Evolutionary conservation across 2,888 invertebrate genomes (phyloP), one percentile per base, ranked within the genome.

Genomic region (Tuta absoluta): DNA sequence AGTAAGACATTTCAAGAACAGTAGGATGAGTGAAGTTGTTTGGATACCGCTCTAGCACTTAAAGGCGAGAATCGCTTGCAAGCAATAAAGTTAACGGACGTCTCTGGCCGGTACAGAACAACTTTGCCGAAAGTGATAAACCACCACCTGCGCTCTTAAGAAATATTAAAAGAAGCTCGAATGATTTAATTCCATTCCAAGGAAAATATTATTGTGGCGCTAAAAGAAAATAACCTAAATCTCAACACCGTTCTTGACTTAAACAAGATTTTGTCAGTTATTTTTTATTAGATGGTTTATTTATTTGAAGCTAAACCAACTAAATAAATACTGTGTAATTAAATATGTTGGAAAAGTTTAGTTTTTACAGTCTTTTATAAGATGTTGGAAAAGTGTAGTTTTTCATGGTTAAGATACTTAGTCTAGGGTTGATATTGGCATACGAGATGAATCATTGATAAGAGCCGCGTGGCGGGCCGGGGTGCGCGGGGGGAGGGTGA

Each of bases 361-460:
- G 59, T 24, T 10, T 4, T 14, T 23, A 17, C 28, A 12, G 10
- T 17, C 17, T 56, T 4, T 8, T 56, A 24, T n/a, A 56, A 56
- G 17, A 56, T 56, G 10, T 56, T 56, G 8, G 28, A 11, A 33
- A 56, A 56, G 33, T 17, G 33, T 17, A 8, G 59, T 63, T 58
- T 33, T 17, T 58, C 57, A 56, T 53, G 5, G 14, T 51, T 21
- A 17, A 56, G 53, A 64, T 71, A 68, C 64, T 66, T 63, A 70
- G 57, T 67, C 68, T 73, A 67, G 69, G 70, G 74, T 72, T 66
- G 71, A 73, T 73, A 75, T 70, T 73, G 73, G 78, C 81, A 80
- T 81, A 79, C 77, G 71, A 74, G 71, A 72, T 74, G 80, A 77
- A 76, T 81, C 78, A 79, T 79, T 75, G 78, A 77, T 75, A 78